Evolutionary conservation across 2,888 invertebrate genomes (phyloP).

Genomic region (Melipona beecheii): DNA sequence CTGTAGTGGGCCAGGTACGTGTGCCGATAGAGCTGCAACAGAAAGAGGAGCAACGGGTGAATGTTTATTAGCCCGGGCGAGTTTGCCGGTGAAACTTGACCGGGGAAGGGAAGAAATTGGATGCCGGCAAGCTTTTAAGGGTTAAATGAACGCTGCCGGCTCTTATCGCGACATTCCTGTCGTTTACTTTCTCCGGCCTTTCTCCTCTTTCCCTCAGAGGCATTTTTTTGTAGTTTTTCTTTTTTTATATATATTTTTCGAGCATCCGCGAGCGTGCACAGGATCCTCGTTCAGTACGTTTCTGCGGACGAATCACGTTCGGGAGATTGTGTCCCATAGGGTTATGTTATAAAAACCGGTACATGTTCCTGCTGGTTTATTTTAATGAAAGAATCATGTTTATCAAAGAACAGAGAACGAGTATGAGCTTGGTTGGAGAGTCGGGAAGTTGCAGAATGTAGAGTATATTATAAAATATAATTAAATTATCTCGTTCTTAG

Average conservation of each 20-base stretch:
- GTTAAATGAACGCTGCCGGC: constrained; percentile 36
- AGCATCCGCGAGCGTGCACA: not conserved
- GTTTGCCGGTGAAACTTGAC: constrained; percentile 8
- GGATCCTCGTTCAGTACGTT: not conserved
- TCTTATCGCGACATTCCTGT: constrained; percentile 24
- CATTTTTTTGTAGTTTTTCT: not conserved
- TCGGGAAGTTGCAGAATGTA: no score
- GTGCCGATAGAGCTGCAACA: constrained; percentile 90
- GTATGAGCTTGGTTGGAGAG: no score
- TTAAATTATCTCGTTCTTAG: no score
- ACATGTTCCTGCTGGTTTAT: not conserved
- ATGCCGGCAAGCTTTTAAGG: constrained; percentile 30
- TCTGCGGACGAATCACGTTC: not conserved
- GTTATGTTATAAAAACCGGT: not conserved
- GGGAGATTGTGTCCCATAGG: not conserved
- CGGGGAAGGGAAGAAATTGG: constrained; percentile 22
- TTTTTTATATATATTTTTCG: not conserved
- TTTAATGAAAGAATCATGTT: not conserved
- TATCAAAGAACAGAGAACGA: no score
- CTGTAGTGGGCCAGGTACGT: constrained; percentile 91
- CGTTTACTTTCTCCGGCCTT: not conserved
- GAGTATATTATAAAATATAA: no score
- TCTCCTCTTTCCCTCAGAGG: no score
- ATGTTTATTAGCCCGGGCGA: constrained; percentile 36
- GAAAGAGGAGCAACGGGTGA: constrained; percentile 59